Conservation (phyloP, 2,797 vertebrate genomes). For the Cottoperca gobio region DNA sequence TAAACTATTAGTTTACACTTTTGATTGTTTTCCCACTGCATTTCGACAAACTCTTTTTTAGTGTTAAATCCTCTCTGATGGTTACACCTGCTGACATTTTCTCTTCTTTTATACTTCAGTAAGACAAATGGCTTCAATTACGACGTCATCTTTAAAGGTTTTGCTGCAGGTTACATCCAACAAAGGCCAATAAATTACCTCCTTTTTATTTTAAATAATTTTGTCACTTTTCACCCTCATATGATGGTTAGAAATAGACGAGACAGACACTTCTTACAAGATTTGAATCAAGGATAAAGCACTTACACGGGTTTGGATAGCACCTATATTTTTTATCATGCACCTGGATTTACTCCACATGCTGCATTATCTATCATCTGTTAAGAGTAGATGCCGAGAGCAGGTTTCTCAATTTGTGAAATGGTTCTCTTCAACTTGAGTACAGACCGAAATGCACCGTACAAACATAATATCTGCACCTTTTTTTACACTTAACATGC, state of each 20-base stretch:
- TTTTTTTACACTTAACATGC: conserved; percentile 41
- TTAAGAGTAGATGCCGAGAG: conserved; percentile 10
- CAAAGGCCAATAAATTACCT: not conserved
- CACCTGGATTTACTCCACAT: conserved; percentile 21
- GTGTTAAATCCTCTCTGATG: not conserved
- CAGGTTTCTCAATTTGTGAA: conserved; percentile 42
- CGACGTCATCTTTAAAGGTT: not conserved
- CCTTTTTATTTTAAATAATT: not conserved
- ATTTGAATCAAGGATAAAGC: conserved; percentile 7
- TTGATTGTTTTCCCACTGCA: not conserved
- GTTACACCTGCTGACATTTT: conserved; percentile 1
- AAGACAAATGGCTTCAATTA: not conserved
- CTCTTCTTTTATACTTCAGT: conserved; percentile 2
- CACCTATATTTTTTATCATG: conserved; percentile 6
- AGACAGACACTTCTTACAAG: not conserved
- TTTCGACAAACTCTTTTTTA: not conserved
- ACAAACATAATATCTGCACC: conserved; percentile 32
- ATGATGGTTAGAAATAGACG: accelerated
- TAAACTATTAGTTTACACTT: not conserved
- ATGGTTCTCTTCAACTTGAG: conserved; percentile 42
- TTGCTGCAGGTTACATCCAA: not conserved
- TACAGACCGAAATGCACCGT: conserved; percentile 28
- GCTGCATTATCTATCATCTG: conserved; percentile 41
- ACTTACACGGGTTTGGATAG: not conserved
- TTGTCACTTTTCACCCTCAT: not conserved